Evolutionary conservation across 2,797 vertebrate genomes (phyloP), one percentile per base, ranked within the genome.

Genomic region (Sebastes kiyomatsui): DNA sequence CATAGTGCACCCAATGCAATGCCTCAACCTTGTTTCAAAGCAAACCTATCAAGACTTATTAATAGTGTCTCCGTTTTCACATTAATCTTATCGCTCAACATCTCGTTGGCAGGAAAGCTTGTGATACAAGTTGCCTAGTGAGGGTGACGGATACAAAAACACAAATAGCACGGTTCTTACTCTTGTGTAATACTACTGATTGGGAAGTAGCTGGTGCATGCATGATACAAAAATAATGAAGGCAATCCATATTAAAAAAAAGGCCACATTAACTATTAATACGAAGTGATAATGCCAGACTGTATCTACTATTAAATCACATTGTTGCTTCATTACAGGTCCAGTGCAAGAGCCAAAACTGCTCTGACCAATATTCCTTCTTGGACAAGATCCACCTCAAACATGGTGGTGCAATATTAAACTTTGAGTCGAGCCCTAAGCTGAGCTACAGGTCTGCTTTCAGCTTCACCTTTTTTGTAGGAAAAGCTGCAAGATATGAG

Each of bases 151-250:
- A 71, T 27, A 28, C 54, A 35, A 35, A 59, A 2, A 55, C 52
- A 69, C 33, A 80, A 54, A 75, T 2, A n/a, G 10, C 7, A 23
- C 10, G 3, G 18, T 27, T 87, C 38, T 67, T 54, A 16, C 27
- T 68, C 64, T 73, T 81, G 33, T 66, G 82, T 56, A 84, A 87
- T 0, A 20, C 14, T 46, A 46, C 7, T 30, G 22, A 60, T 16
- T 30, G 14, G 35, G 67, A 84, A 67, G 27, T 33, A 64, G 55
- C 62, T 14, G 11, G 62, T 12, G 27, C 22, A 58, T n/a, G 14
- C 18, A 60, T 5, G 22, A 22, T 2, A 35, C 33, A 54, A n/a
- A 33, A 8, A n/a, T 14, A 30, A 61, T 28, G 3, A 18, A 12
- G 13, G 12, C 2, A 42, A 64, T n/a, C 5, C 16, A 11, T 5